Base-by-base conservation (phyloP, 2,797 vertebrate species). In the Rhodeus uyekii region DNA sequence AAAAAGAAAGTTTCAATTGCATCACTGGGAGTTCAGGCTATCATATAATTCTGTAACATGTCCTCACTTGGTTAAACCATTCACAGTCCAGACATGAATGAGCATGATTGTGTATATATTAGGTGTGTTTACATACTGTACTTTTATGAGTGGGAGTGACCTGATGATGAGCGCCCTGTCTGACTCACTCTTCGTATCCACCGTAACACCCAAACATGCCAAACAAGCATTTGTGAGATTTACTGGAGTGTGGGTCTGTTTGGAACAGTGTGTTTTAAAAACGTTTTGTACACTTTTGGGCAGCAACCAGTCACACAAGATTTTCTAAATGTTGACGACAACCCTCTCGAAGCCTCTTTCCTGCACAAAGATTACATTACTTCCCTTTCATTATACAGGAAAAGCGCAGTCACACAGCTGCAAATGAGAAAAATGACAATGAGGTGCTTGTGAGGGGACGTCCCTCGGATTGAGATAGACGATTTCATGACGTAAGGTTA, bases 201-300 rank as follows among this genome's bases (percentile, higher is more conserved):
- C 91, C 55, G 12, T 79, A 81, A 92, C 86, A 90, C 90, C 85
- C 89, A 86, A 90, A 93, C 93, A 87, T 83, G 83, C 42, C 84
- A 92, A 91, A 42, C 92, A 88, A 90, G 89, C 90, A 92, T 92
- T 91, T 91, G 90, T 93, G 13, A 29, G 13, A 16, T 7, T 7
- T 29, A 89, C 92, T 12, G 91, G 86, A 93, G 72, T 86, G 83
- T 68, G 65, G 42, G 53, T 42, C 14, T 60, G 53, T 58, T 58
- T 42, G 34, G 13, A 27, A 39, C 14, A 60, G 36, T 10, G 5
- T 42, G 10, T 8, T 63, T 32, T 13, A 63, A 44, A 19, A n/a
- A n/a, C n/a, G n/a, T n/a, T n/a, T 18, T 3, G 7, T 63, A 16
- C 6, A 22, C 19, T 3, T 44, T 63, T n/a, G 27, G n/a, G 9